Evolutionary conservation across 2,888 invertebrate species (phyloP).

Genomic region (Brachypalpus laphriformis): DNA sequence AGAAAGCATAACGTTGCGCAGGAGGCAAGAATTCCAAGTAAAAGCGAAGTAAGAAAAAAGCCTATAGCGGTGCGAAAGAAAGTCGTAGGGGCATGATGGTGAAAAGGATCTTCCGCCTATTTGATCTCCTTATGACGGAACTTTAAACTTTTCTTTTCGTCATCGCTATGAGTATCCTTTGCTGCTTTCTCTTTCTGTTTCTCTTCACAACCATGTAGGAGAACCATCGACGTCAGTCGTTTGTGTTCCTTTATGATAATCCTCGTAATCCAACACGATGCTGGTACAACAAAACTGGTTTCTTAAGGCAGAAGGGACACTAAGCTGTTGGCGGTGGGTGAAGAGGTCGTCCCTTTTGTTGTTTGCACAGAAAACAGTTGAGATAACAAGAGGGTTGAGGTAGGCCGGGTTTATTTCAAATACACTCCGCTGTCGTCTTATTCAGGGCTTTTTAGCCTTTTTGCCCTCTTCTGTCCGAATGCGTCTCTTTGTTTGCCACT

Average conservation of each 20-base stretch:
- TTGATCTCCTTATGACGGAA: constrained; percentile 58
- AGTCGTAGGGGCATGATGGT: constrained; percentile 43
- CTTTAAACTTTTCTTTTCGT: constrained; percentile 56
- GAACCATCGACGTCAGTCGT: constrained; percentile 60
- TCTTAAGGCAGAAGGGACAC: constrained; percentile 21
- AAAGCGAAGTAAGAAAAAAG: constrained; percentile 1
- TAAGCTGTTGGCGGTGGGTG: background rate
- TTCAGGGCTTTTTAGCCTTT: constrained; percentile 6
- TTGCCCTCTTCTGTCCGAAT: background rate
- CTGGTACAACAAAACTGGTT: constrained; percentile 47
- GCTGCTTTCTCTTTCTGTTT: constrained; percentile 15
- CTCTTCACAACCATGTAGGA: background rate
- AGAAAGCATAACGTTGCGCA: constrained; percentile 16
- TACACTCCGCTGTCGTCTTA: constrained; percentile 15
- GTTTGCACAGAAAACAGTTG: constrained; percentile 12
- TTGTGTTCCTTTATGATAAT: constrained; percentile 73
- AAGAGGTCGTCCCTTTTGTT: constrained; percentile 9
- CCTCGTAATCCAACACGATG: constrained; percentile 70
- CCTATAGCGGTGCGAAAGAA: constrained; percentile 7
- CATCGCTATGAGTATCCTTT: constrained; percentile 22
- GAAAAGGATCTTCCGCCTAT: constrained; percentile 56
- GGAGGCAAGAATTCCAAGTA: background rate
- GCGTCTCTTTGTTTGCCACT: background rate
- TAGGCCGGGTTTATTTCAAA: constrained; percentile 9
- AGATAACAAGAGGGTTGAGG: constrained; percentile 14